Evolutionary conservation across 2,113 vertebrate species (phyloP), one percentile per base, ranked within the genome.

Genomic region (Butorides virescens): DNA sequence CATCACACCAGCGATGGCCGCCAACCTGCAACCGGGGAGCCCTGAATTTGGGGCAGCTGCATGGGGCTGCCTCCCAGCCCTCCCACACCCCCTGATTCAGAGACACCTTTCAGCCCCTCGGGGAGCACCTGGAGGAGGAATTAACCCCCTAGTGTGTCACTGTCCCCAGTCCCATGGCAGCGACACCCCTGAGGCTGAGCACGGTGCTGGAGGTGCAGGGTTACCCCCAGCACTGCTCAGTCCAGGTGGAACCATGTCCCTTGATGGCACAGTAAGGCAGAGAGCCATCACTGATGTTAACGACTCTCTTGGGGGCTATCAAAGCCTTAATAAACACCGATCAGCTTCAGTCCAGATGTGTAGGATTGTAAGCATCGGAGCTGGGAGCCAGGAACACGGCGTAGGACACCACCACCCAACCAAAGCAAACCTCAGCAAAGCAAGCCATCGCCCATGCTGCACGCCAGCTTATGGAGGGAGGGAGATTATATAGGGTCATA

Each of bases 121-220:
- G 15, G 56, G 44, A 90, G 22, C 15, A 67, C 15, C 39, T 42
- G 52, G 47, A 67, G 78, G 52, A 70, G 44, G 75, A 73, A 93
- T 92, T 79, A 62, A 75, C 18, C 4, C 37, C 13, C 11, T 39
- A 8, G n/a, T 23, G 16, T 75, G 46, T 53, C 46, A 29, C 46
- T 27, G 36, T 55, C 39, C 32, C 36, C 55, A 56, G 30, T 62
- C 16, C 27, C 49, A 79, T 1, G 5, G 34, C n/a, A 61, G 66
- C 1, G 1, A 75, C 55, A 47, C 18, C 32, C n/a, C 11, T 34
- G 46, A 55, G 56, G 75, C 37, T 80, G 34, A 65, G 49, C 21
- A 42, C 0, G 0, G 10, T 18, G 21, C 0, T 0, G 34, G 18
- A 21, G 13, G 27, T 15, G 23, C 49, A 73, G 26, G n/a, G 62